A percentile compares a stretch with the other conserved stretches of the same genome.
Evolutionary conservation across 1,140 invertebrate genomes (phyloP).

Genomic region (Helicoverpa armigera): DNA sequence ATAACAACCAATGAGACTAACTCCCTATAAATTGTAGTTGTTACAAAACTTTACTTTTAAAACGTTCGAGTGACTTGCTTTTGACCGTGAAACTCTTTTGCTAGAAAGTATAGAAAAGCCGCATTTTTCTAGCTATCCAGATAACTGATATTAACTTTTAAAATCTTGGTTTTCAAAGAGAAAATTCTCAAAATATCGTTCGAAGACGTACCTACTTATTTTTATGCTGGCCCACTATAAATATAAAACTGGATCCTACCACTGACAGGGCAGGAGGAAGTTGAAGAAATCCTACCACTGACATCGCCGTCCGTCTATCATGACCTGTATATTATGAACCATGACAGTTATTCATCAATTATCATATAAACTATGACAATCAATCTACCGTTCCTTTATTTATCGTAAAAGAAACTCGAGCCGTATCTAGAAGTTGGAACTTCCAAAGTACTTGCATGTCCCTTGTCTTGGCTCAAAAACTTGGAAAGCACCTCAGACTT

Average conservation of each 20-base stretch:
- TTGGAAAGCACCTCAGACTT: too few species aligned
- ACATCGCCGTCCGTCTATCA: too few species aligned
- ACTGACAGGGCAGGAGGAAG: too few species aligned
- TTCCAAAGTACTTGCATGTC: not conserved
- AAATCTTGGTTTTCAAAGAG: not conserved
- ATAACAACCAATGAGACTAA: not conserved
- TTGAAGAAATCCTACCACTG: too few species aligned
- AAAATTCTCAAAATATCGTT: too few species aligned
- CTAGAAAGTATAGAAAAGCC: not conserved
- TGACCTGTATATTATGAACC: too few species aligned
- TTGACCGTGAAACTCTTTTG: not conserved
- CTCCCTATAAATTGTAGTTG: not conserved
- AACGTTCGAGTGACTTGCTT: not conserved
- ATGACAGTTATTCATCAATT: too few species aligned
- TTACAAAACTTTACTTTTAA: not conserved
- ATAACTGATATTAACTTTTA: not conserved
- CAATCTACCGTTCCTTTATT: not conserved
- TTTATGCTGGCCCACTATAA: too few species aligned
- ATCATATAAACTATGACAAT: not conserved
- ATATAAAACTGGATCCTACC: too few species aligned
- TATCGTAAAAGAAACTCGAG: slow-evolving; percentile 1
- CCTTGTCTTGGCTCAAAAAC: not conserved
- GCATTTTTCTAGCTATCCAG: not conserved
- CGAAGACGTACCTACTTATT: too few species aligned
- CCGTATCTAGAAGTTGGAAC: not conserved